Evolutionary conservation across 2,797 vertebrate genomes (phyloP).

Genomic region (Gobio occitaniae): DNA sequence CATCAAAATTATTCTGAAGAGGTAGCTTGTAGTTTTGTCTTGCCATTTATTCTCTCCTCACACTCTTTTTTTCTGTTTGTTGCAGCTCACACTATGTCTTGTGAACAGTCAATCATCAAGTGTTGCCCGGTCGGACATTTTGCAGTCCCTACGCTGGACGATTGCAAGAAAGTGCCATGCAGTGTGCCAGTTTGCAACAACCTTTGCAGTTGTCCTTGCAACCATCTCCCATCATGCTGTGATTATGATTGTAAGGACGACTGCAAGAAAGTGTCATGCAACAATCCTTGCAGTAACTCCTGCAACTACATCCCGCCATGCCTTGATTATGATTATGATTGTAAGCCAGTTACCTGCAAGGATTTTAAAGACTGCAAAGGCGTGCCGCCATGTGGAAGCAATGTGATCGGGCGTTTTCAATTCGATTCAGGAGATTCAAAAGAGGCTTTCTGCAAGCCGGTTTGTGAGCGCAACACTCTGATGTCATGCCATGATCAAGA

Average conservation of each 20-base stretch:
- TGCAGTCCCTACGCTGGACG: background rate
- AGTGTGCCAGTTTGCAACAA: background rate
- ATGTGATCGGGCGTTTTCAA: background rate
- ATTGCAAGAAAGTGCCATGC: background rate
- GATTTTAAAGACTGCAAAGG: background rate
- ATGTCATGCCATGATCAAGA: constrained; percentile 3
- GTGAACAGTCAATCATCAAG: background rate
- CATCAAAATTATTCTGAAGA: too few species aligned
- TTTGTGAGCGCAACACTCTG: background rate
- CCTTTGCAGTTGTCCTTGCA: background rate
- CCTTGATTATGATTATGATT: background rate
- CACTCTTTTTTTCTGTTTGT: background rate
- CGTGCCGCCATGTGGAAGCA: background rate
- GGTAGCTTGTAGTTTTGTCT: background rate
- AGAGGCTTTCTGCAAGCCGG: background rate
- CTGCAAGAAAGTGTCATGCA: background rate
- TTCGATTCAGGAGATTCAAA: background rate
- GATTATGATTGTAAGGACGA: background rate
- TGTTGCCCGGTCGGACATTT: background rate
- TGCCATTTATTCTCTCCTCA: background rate
- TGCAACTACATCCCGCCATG: background rate
- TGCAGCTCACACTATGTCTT: background rate
- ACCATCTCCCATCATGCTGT: background rate
- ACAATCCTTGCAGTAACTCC: background rate
- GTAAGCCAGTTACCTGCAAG: background rate